A percentile compares a stretch with the other conserved stretches of the same genome.
phyloP scores from a whole-genome alignment of 1,140 invertebrate genomes.

The Calycopis cecrops region DNA sequence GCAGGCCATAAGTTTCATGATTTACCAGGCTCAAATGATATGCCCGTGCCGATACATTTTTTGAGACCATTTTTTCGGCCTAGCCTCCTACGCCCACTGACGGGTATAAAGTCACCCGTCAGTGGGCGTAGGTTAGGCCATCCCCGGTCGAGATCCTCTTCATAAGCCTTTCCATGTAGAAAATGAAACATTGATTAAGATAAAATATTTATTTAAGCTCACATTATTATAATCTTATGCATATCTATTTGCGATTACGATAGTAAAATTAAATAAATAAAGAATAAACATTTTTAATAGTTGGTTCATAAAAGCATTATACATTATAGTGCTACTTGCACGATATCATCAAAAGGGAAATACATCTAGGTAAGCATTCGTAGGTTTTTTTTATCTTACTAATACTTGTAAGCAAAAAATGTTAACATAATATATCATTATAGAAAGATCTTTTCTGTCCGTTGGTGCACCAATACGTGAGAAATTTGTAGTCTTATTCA shows the following conservation, averaged over 20 bases:
- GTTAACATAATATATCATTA: conserved; percentile 13
- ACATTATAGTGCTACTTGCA: conserved; percentile 21
- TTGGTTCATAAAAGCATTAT: conserved; percentile 15
- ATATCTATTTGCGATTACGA: conserved; percentile 43
- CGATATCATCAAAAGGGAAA: conserved; percentile 14
- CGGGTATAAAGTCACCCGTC: too few species aligned
- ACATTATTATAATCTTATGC: conserved; percentile 52
- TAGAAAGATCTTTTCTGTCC: conserved; percentile 6
- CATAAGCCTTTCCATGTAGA: too few species aligned
- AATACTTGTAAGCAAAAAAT: conserved; percentile 10
- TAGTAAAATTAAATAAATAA: conserved; percentile 57
- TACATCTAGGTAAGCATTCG: conserved; percentile 12
- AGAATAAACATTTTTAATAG: conserved; percentile 39
- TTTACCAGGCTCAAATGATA: too few species aligned
- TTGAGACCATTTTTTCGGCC: too few species aligned
- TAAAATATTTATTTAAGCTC: conserved; percentile 72
- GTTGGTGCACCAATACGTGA: conserved; percentile 55
- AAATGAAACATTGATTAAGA: conserved; percentile 31
- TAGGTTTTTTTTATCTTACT: conserved; percentile 14
- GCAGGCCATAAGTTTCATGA: too few species aligned
- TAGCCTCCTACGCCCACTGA: too few species aligned
- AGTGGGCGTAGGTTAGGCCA: too few species aligned
- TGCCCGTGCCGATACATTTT: too few species aligned
- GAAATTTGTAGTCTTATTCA: conserved; percentile 17
- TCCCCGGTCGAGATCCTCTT: too few species aligned